Percentiles rank a stretch among this genome's conserved stretches.
These are phyloP conservation scores for Ophonus ardosiacus DNA, from an alignment of 2,888 invertebrate species.

Conservation along the genomic window DNA sequence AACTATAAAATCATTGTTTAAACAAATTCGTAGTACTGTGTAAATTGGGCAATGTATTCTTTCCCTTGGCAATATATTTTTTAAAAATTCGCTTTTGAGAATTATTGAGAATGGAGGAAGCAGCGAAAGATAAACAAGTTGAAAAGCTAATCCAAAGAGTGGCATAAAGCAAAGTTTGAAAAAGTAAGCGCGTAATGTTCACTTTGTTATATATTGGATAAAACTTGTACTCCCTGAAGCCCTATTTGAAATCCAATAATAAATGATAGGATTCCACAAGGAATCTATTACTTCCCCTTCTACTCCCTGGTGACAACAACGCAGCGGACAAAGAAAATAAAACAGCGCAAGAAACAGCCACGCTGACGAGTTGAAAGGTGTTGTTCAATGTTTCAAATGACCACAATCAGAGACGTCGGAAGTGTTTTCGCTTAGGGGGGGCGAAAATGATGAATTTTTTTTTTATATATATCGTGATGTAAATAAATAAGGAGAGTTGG, in stretches of 20 bases:
- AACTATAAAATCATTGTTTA: too few species aligned
- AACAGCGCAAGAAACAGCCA: neutral
- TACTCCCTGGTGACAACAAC: neutral
- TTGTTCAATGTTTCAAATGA: conserved; percentile 42
- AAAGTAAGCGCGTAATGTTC: conserved; percentile 18
- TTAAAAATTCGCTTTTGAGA: neutral
- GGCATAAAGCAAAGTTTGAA: neutral
- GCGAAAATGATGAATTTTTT: too few species aligned
- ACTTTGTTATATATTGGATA: conserved; percentile 45
- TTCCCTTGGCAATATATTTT: too few species aligned
- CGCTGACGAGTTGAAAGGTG: conserved; percentile 23
- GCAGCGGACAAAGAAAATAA: conserved; percentile 31
- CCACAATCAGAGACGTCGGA: too few species aligned
- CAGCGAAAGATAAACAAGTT: neutral
- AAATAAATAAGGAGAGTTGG: too few species aligned
- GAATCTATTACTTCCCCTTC: conserved; percentile 33
- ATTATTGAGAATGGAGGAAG: neutral
- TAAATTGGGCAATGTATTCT: too few species aligned
- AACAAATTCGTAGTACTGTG: too few species aligned
- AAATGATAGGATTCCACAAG: conserved; percentile 43
- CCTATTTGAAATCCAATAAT: conserved; percentile 54
- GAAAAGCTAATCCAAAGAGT: neutral
- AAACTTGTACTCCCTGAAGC: conserved; percentile 40
- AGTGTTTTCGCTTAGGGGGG: too few species aligned
- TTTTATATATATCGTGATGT: too few species aligned